Conservation (phyloP, 2,113 vertebrate genomes). For the Nothocercus nigrocapillus region DNA sequence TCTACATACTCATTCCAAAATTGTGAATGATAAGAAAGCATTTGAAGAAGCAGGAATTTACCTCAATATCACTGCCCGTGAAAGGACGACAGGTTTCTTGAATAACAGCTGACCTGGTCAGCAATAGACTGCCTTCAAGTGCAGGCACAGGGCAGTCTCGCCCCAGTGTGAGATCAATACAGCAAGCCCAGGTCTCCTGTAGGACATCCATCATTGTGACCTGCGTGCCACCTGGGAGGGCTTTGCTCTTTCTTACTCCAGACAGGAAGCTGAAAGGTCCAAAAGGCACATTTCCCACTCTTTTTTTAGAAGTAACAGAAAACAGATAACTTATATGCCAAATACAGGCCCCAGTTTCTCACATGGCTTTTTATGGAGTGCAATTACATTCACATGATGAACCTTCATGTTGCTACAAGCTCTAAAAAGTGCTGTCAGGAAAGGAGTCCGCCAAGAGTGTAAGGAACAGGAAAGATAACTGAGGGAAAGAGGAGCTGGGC, state of each 20-base stretch:
- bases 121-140: background rate
- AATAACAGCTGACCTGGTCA: background rate
- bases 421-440: background rate
- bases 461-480: background rate
- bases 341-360: background rate
- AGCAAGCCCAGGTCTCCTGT: background rate
- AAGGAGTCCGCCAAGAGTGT: background rate
- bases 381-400: background rate
- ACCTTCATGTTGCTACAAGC: background rate
- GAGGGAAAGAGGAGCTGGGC: background rate
- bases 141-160: rapidly evolving
- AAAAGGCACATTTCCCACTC: background rate
- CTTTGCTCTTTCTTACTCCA: background rate
- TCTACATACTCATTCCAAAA: background rate
- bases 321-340: background rate
- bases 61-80: background rate
- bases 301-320: background rate
- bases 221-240: background rate
- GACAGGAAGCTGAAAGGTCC: background rate
- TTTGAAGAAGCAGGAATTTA: background rate
- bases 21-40: background rate
- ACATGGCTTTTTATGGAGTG: background rate
- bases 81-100: background rate
- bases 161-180: background rate
- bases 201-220: background rate